Evolutionary conservation across 2,888 invertebrate genomes (phyloP).

Genomic region (Protonemura montana): DNA sequence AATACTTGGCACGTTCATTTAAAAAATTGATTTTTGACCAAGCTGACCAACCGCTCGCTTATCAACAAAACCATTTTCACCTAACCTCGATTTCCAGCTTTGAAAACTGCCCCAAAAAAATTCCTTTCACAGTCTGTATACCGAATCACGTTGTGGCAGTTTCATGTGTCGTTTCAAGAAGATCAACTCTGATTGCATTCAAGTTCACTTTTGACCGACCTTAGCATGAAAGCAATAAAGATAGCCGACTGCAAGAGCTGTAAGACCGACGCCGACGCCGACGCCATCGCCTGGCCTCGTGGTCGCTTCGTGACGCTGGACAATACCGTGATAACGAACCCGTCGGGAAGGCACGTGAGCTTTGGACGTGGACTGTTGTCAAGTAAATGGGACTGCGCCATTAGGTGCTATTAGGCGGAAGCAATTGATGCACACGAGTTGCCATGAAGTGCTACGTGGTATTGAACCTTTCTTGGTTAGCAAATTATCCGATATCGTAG

Average conservation of each 20-base stretch:
- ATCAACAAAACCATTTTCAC: background rate
- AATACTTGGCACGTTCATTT: background rate
- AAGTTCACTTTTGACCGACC: background rate
- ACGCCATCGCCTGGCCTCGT: background rate
- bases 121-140: too few species aligned
- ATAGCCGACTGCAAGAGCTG: background rate
- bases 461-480: too few species aligned
- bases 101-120: background rate
- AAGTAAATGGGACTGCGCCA: too few species aligned
- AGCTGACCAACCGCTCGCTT: background rate
- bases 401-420: too few species aligned
- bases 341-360: too few species aligned
- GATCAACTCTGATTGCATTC: constrained; percentile 5
- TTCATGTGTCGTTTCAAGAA: background rate
- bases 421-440: too few species aligned
- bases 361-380: too few species aligned
- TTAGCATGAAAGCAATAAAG: background rate
- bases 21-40: background rate
- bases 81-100: background rate
- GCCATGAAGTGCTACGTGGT: too few species aligned
- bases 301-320: background rate
- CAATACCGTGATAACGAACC: too few species aligned
- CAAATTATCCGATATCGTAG: too few species aligned
- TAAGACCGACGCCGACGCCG: background rate
- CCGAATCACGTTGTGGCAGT: background rate